A percentile compares a stretch with the other conserved stretches of the same genome.
Evolutionary conservation across 2,797 vertebrate genomes (phyloP).

Genomic region (Pipistrellus nathusii): DNA sequence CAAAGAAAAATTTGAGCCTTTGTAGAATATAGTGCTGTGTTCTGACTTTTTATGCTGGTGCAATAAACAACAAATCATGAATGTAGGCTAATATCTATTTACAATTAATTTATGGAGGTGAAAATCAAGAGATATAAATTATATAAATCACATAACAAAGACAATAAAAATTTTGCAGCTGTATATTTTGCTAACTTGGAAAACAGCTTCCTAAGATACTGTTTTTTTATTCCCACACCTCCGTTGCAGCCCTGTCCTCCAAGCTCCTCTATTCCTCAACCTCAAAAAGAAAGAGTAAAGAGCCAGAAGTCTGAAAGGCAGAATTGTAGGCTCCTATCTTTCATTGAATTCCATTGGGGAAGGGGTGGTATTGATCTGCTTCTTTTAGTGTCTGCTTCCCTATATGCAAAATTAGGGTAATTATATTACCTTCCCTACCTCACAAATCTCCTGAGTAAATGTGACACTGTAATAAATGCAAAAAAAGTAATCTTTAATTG

Average conservation of each 20-base stretch:
- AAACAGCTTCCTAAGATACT: background rate
- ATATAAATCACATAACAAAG: conserved; percentile 18
- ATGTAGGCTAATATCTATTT: conserved; percentile 8
- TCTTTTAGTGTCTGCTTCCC: background rate
- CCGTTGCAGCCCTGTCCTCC: background rate
- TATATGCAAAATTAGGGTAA: background rate
- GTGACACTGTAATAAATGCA: background rate
- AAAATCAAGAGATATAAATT: conserved; percentile 15
- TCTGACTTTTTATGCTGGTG: conserved; percentile 11
- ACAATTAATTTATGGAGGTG: conserved; percentile 33
- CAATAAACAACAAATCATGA: conserved; percentile 59
- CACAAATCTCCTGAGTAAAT: background rate
- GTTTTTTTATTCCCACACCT: background rate
- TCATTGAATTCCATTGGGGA: background rate
- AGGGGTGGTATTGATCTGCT: background rate
- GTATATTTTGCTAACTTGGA: background rate
- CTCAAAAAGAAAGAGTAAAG: background rate
- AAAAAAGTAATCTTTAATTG: background rate
- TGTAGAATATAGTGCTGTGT: conserved; percentile 59
- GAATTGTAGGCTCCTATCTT: background rate
- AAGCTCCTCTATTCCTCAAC: background rate
- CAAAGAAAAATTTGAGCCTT: conserved; percentile 80
- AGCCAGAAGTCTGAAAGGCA: background rate
- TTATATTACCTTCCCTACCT: background rate
- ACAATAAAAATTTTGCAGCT: conserved; percentile 9